Evolutionary conservation across 2,888 invertebrate genomes (phyloP).

Genomic region (Neoaliturus tenellus): DNA sequence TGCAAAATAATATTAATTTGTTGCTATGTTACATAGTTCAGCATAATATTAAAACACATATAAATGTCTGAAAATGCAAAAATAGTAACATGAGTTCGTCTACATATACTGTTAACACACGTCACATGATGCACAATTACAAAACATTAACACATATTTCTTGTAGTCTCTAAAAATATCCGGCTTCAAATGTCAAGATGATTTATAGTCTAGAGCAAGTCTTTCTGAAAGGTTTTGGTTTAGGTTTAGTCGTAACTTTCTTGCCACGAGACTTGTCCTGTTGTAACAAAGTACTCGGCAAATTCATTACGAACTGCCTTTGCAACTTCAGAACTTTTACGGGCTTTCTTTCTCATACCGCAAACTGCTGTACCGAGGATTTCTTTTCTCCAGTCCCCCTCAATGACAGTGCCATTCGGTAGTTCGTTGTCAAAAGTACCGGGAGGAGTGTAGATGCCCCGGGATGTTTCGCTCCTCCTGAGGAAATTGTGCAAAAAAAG

Average conservation of each 20-base stretch:
- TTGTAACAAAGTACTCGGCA: constrained; percentile 15
- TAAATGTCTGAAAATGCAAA: too few species aligned
- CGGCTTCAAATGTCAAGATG: neutral
- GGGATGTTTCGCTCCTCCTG: constrained; percentile 61
- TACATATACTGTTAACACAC: neutral
- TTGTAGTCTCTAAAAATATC: neutral
- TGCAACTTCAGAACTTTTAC: constrained; percentile 22
- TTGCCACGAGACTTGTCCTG: constrained; percentile 22
- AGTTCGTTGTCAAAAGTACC: constrained; percentile 45
- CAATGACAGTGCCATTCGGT: constrained; percentile 22
- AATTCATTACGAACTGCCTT: constrained; percentile 22
- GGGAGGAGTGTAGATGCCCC: constrained; percentile 2
- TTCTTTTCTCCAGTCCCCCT: constrained; percentile 22
- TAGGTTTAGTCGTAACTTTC: constrained; percentile 9
- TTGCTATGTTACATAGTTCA: too few species aligned
- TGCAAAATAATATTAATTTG: too few species aligned
- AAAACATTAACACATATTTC: too few species aligned
- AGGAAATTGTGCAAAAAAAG: constrained; percentile 66
- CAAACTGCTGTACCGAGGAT: constrained; percentile 11
- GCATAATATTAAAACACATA: too few species aligned
- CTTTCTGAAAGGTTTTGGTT: constrained; percentile 22
- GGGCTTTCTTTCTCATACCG: constrained; percentile 22
- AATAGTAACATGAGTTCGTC: neutral
- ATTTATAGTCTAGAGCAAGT: neutral
- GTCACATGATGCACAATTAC: too few species aligned